Evolutionary conservation across 2,888 invertebrate species (phyloP).

Genomic region (Margaritifera margaritifera): DNA sequence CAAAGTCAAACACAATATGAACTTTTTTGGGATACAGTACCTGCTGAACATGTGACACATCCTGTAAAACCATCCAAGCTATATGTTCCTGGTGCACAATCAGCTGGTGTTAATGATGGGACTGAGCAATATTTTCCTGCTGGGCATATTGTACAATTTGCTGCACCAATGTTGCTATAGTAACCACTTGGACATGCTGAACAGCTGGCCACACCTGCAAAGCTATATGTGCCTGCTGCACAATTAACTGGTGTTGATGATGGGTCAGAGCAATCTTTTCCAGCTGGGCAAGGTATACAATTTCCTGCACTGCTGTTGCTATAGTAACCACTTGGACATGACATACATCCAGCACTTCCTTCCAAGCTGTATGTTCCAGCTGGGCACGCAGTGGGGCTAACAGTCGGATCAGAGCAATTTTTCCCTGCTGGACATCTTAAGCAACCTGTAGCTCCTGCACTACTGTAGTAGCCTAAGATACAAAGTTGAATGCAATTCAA

Average conservation of each 20-base stretch:
- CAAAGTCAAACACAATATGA: neutral
- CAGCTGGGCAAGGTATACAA: slow-evolving; percentile 57
- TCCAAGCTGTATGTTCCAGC: slow-evolving; percentile 29
- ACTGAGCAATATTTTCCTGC: slow-evolving; percentile 12
- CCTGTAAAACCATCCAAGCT: slow-evolving; percentile 21
- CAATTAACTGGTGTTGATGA: slow-evolving; percentile 30
- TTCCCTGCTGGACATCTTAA: slow-evolving; percentile 56
- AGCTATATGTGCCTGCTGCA: slow-evolving; percentile 41
- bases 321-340: slow-evolving; percentile 43
- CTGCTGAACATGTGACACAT: slow-evolving; percentile 37
- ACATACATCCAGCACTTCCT: slow-evolving; percentile 25
- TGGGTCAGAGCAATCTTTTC: slow-evolving; percentile 40
- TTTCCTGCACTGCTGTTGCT: slow-evolving; percentile 11
- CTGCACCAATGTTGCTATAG: slow-evolving; percentile 2
- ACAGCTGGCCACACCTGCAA: slow-evolving; percentile 26
- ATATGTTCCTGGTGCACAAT: slow-evolving; percentile 32
- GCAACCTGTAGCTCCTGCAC: slow-evolving; percentile 45
- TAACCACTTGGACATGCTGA: slow-evolving; percentile 26
- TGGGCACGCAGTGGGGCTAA: slow-evolving; percentile 25
- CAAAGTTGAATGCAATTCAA: neutral
- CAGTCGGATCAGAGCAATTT: slow-evolving; percentile 41
- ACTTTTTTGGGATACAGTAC: slow-evolving; percentile 24
- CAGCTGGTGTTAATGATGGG: neutral
- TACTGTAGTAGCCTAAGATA: slow-evolving; percentile 38
- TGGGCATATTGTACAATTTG: slow-evolving; percentile 5